Conservation (phyloP, 2,888 invertebrate genomes). For the Zaprionus obscuricornis region DNA sequence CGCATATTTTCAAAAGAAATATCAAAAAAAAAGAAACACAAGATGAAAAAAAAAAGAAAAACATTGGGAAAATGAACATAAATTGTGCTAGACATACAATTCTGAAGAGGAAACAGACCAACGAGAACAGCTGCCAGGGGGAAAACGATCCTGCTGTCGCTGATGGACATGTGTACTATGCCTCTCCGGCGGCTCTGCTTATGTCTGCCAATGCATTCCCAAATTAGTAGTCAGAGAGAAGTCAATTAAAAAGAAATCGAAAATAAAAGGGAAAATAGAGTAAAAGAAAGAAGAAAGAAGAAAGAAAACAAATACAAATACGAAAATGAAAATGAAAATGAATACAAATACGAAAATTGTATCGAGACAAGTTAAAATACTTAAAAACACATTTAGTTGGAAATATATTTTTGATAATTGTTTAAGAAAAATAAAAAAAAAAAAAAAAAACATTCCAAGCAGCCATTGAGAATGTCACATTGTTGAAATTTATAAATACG, state of each 20-base stretch:
- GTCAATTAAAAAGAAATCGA: conserved; percentile 65
- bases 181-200: neutral
- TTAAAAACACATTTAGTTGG: conserved; percentile 62
- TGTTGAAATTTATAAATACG: conserved; percentile 62
- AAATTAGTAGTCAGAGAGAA: conserved; percentile 59
- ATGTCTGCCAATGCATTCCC: conserved; percentile 46
- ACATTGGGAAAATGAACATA: conserved; percentile 66
- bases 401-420: conserved; percentile 58
- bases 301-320: too few species aligned
- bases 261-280: conserved; percentile 33
- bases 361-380: conserved; percentile 28
- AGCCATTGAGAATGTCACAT: conserved; percentile 53
- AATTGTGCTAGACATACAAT: conserved; percentile 49
- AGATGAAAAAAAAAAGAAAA: conserved; percentile 50
- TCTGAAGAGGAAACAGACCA: conserved; percentile 41
- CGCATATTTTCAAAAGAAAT: conserved; percentile 78
- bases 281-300: too few species aligned
- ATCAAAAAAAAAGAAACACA: too few species aligned
- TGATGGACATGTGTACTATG: conserved; percentile 41
- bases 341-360: conserved; percentile 23
- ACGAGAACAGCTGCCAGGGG: conserved; percentile 60
- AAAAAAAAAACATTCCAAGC: conserved; percentile 53
- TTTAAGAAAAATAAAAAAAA: conserved; percentile 42
- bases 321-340: conserved; percentile 26
- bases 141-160: conserved; percentile 14